Conservation (phyloP, 2,797 vertebrate species). For the Acrocephalus scirpaceus region DNA sequence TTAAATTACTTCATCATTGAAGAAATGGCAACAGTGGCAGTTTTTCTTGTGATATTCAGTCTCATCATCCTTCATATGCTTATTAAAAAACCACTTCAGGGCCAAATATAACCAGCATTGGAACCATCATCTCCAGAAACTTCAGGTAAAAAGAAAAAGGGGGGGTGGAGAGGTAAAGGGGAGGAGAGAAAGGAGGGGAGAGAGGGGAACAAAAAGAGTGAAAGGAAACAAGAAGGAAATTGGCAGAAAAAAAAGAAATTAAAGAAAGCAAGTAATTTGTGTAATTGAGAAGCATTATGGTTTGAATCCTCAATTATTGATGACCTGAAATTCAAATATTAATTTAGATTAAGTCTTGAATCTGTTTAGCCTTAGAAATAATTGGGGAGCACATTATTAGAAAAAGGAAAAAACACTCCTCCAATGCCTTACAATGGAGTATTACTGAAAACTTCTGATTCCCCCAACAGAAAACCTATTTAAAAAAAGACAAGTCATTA, state of each 20-base stretch:
- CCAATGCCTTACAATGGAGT: slow-evolving; percentile 31
- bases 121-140: background rate
- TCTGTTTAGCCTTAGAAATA: slow-evolving; percentile 21
- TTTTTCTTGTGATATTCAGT: background rate
- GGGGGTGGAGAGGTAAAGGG: background rate
- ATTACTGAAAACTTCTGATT: slow-evolving; percentile 55
- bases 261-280: background rate
- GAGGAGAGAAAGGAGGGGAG: background rate
- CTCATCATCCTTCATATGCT: background rate
- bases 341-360: slow-evolving; percentile 11
- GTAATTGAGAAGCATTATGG: background rate
- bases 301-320: background rate
- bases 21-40: slow-evolving; percentile 18
- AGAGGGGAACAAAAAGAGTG: background rate
- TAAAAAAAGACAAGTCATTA: slow-evolving; percentile 60
- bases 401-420: slow-evolving; percentile 38
- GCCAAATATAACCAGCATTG: background rate
- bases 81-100: background rate
- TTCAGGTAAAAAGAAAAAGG: background rate
- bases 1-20: slow-evolving; percentile 30
- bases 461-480: slow-evolving; percentile 61
- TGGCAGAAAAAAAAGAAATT: background rate
- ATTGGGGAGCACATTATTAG: background rate
- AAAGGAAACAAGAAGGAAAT: background rate
- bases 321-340: background rate